A percentile compares a stretch with the other conserved stretches of the same genome.
Evolutionary conservation across 2,797 vertebrate species (phyloP).

Genomic region (Cyclura pinguis): DNA sequence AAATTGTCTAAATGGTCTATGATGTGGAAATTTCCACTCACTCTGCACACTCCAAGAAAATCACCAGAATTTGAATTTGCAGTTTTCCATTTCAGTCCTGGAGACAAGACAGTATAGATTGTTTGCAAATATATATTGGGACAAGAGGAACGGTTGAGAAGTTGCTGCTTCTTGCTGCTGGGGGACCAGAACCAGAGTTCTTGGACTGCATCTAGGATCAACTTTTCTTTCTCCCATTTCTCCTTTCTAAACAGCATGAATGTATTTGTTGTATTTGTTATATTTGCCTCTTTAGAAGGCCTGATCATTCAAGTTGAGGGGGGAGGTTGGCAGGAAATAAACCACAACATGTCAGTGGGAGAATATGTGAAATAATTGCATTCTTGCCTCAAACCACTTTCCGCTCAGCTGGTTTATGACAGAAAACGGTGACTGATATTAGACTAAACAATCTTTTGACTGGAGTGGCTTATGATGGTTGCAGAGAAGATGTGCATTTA

Average conservation of each 20-base stretch:
- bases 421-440: constrained; percentile 76
- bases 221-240: background rate
- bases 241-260: constrained; percentile 35
- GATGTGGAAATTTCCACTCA: too few relatives aligned
- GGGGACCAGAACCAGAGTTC: background rate
- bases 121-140: background rate
- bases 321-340: constrained; percentile 61
- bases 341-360: constrained; percentile 65
- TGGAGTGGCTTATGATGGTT: constrained; percentile 72
- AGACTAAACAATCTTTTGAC: constrained; percentile 76
- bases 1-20: too few relatives aligned
- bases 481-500: constrained; percentile 72
- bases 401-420: constrained; percentile 69
- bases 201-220: background rate
- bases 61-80: background rate
- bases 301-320: constrained; percentile 33
- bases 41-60: too few relatives aligned
- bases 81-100: background rate
- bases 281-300: constrained; percentile 59
- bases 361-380: constrained; percentile 63
- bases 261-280: constrained; percentile 69
- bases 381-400: constrained; percentile 60
- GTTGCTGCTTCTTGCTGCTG: background rate
- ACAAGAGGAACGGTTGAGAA: background rate
- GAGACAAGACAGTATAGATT: background rate